Evolutionary conservation across 2,797 vertebrate species (phyloP), one percentile per base, ranked within the genome.

Genomic region (Lutra lutra): DNA sequence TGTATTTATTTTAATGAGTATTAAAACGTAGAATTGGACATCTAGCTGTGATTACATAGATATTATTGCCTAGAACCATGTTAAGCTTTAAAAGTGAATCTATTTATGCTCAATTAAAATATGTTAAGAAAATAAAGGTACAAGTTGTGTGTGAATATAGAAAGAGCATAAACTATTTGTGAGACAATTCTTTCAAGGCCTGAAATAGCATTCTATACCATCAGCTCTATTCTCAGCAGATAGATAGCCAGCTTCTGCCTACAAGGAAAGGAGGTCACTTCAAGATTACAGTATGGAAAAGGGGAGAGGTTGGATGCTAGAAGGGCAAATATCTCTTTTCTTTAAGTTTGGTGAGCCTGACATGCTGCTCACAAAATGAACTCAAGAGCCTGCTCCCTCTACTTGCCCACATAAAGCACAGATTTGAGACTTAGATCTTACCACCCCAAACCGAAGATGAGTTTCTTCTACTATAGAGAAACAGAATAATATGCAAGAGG

Each of bases 61-160:
- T 86, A 54, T 40, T 82, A 56, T 32, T 75, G 66, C n/a, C 17
- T 46, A 66, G 72, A 70, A 58, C 73, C 46, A 70, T 7, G 56
- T 15, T 72, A 86, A 90, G 27, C 27, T 90, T 92, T 12, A 40
- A 68, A 89, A 91, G 10, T 70, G 51, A 89, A 46, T 75, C 17
- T 73, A 56, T 82, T 80, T 32, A 72, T 6, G 8, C 75, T 46
- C 56, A 90, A 35, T 83, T 82, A 86, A 91, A 92, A 91, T n/a
- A 64, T 73, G 13, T n/a, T 91, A 35, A 83, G 73, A 86, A 97
- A 95, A 85, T 35, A 91, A 78, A 75, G 40, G 10, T 10, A 7
- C 35, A 40, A 40, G 21, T 56, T 25, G 13, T 15, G 7, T 43
- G 17, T n/a, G 64, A 58, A 32, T 86, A 60, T 32, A 75, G 18